These are phyloP conservation scores for Amphiura filiformis DNA, from an alignment of 35 echinoderm and acorn worm species.

Conservation along the genomic window DNA sequence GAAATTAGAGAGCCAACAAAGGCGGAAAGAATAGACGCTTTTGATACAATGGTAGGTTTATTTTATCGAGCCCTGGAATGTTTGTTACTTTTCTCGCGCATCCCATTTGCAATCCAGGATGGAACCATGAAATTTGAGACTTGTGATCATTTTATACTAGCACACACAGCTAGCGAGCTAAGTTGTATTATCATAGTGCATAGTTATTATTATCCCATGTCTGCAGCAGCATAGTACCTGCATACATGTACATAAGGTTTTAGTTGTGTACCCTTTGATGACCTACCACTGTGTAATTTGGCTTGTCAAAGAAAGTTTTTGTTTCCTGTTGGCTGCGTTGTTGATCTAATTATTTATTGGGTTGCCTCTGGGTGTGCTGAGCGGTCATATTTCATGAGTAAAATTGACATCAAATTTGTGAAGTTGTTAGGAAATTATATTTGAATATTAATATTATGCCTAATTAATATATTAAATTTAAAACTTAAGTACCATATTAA, in stretches of 20 bases:
- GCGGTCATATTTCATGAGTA: no score
- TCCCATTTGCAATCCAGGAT: background rate
- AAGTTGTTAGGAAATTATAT: no score
- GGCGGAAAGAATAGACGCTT: background rate
- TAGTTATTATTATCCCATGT: no score
- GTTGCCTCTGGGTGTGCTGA: no score
- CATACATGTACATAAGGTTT: background rate
- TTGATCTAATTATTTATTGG: no score
- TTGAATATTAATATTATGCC: no score
- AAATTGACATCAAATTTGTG: no score
- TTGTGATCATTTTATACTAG: background rate
- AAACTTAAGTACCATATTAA: no score
- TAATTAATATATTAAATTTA: no score
- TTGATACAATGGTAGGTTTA: conserved; percentile 4
- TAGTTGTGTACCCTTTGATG: background rate
- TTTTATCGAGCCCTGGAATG: background rate
- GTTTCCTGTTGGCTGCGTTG: background rate
- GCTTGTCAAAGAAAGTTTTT: background rate
- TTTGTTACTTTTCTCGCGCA: background rate
- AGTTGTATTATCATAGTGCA: no score
- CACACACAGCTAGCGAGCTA: background rate
- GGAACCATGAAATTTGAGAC: background rate
- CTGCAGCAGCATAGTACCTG: background rate
- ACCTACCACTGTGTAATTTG: background rate
- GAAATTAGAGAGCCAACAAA: background rate